Conservation (phyloP, 1,140 invertebrate genomes). For the Scaptomyza montana region DNA sequence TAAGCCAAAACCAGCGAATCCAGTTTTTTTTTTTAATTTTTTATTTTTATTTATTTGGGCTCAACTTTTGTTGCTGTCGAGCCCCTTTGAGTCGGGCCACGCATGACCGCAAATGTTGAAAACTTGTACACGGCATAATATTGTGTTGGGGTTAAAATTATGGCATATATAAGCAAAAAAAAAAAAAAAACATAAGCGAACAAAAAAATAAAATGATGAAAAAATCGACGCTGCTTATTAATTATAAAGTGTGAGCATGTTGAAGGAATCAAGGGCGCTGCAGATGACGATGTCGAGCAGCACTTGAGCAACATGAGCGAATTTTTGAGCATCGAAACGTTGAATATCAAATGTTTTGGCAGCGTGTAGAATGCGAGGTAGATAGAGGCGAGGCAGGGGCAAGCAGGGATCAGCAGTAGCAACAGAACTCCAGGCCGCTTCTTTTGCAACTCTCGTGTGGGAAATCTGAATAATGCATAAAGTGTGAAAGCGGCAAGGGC, state of each 20-base stretch:
- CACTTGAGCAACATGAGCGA: conserved; percentile 48
- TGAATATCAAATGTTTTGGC: conserved; percentile 25
- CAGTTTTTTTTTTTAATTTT: conserved; percentile 47
- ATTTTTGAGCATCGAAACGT: conserved; percentile 9
- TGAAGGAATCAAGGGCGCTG: conserved; percentile 77
- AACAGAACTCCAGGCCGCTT: background rate
- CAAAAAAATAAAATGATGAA: conserved; percentile 25
- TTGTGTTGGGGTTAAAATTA: conserved; percentile 51
- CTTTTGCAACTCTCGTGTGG: conserved; percentile 57
- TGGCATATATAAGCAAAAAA: conserved; percentile 17
- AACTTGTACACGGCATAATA: conserved; percentile 29
- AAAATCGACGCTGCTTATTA: conserved; percentile 66
- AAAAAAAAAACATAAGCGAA: conserved; percentile 23
- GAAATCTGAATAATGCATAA: conserved; percentile 82
- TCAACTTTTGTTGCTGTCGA: conserved; percentile 29
- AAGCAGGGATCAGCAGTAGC: conserved; percentile 15
- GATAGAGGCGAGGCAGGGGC: background rate
- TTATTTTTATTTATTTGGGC: background rate
- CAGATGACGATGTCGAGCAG: conserved; percentile 48
- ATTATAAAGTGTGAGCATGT: conserved; percentile 79
- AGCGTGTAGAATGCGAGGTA: background rate
- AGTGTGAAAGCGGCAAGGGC: conserved; percentile 78
- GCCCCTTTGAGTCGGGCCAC: conserved; percentile 51
- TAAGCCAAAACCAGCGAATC: conserved; percentile 47
- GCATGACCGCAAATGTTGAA: conserved; percentile 69